These are phyloP conservation scores for Etheostoma cragini DNA, from an alignment of 2,113 vertebrate species.

Conservation along the genomic window DNA sequence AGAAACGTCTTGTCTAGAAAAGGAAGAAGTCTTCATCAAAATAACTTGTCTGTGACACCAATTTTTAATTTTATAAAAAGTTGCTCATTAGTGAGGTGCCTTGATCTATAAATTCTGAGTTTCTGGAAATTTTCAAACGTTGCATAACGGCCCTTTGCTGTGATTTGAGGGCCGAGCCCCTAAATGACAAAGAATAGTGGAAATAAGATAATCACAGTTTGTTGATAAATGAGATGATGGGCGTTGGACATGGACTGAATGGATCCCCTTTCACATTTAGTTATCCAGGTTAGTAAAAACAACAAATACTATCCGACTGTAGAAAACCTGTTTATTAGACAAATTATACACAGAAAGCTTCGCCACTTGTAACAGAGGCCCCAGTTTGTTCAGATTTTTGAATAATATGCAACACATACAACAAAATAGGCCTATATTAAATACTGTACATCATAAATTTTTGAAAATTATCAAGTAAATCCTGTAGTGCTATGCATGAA, in stretches of 20 bases:
- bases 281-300: slow-evolving; percentile 65
- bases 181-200: background rate
- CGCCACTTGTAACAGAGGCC: slow-evolving; percentile 99
- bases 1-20: background rate
- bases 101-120: background rate
- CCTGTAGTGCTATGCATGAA: slow-evolving; percentile 94
- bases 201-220: background rate
- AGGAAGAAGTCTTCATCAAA: background rate
- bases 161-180: background rate
- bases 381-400: slow-evolving; percentile 96
- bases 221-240: background rate
- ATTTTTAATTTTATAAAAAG: background rate
- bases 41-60: background rate
- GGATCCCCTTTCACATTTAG: background rate
- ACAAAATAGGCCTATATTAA: slow-evolving; percentile 99
- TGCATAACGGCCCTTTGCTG: background rate
- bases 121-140: background rate
- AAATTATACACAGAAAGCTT: slow-evolving; percentile 99
- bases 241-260: background rate
- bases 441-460: slow-evolving; percentile 95
- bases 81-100: background rate
- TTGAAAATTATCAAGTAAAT: slow-evolving; percentile 95
- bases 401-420: slow-evolving; percentile 99
- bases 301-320: slow-evolving; percentile 87
- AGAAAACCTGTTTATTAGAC: slow-evolving; percentile 99